A percentile compares a stretch with the other conserved stretches of the same genome.
phyloP scores from a whole-genome alignment of 2,797 vertebrate genomes.

The Acestrorhynchus altus region DNA sequence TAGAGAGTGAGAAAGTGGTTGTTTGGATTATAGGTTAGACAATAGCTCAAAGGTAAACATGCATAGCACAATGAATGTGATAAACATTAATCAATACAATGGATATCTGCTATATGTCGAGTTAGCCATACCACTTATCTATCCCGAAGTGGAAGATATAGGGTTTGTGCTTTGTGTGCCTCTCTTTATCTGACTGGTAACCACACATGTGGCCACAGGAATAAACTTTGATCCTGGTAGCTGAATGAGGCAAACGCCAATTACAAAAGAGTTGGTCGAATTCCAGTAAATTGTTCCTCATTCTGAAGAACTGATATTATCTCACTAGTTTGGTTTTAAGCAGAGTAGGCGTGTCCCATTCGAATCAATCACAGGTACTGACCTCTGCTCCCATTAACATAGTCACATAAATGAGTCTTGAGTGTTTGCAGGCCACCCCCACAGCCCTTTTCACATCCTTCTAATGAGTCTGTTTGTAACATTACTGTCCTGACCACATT shows the following conservation, averaged over 20 bases:
- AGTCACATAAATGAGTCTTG: not conserved
- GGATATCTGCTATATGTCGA: not conserved
- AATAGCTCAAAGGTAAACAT: not conserved
- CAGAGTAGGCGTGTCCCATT: not conserved
- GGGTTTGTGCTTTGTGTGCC: not conserved
- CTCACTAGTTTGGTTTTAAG: not conserved
- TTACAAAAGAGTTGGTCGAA: not conserved
- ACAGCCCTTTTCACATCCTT: not conserved
- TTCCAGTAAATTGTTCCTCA: not conserved
- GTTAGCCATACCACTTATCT: not conserved
- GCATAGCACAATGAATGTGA: no score
- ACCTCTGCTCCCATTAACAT: not conserved
- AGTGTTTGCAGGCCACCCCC: not conserved
- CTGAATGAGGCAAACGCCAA: not conserved
- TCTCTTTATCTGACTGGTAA: not conserved
- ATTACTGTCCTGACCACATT: not conserved
- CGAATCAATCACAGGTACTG: no score
- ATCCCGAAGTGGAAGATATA: not conserved
- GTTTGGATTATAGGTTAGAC: not conserved
- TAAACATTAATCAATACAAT: not conserved
- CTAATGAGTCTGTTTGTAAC: not conserved
- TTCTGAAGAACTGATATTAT: not conserved
- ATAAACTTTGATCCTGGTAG: not conserved
- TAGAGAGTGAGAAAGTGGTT: not conserved
- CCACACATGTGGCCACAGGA: not conserved